Percentiles rank a stretch among this genome's conserved stretches.
Evolutionary conservation across 2,797 vertebrate genomes (phyloP).

Genomic region (Garrulus glandarius): DNA sequence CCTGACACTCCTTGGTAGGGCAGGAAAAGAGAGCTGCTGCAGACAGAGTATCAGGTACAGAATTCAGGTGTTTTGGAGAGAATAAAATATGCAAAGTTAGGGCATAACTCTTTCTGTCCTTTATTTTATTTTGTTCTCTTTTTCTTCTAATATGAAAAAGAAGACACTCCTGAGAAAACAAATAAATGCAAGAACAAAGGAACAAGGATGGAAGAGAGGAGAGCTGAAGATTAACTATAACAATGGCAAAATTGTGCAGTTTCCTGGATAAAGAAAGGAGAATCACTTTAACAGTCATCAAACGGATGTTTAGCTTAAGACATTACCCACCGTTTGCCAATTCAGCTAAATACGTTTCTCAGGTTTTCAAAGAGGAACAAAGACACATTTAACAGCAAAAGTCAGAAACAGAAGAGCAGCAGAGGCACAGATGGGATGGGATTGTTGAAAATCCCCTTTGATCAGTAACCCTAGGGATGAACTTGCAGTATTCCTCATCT

Average conservation of each 20-base stretch:
- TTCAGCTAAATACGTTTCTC: not conserved
- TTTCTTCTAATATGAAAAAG: not conserved
- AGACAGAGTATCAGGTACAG: not conserved
- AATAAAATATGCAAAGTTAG: not conserved
- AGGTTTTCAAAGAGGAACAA: constrained; percentile 6
- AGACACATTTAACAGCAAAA: constrained; percentile 32
- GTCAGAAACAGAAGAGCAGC: not conserved
- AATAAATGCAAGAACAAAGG: not conserved
- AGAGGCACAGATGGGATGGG: not conserved
- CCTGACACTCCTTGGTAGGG: not conserved
- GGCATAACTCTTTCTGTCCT: not conserved
- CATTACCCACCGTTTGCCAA: not conserved
- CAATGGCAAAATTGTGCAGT: constrained; percentile 24
- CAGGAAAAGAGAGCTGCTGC: not conserved
- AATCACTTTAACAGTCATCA: not conserved
- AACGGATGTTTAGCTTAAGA: constrained; percentile 2
- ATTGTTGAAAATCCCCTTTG: constrained; percentile 33
- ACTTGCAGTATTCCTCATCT: not conserved
- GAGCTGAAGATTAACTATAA: not conserved
- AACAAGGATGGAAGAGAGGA: not conserved
- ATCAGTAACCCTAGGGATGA: constrained; percentile 14
- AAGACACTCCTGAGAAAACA: not conserved
- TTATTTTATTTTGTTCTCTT: not conserved
- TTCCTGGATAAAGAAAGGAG: not conserved
- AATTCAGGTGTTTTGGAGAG: not conserved